Evolutionary conservation across 1,140 invertebrate species (phyloP), one percentile per base, ranked within the genome.

Genomic region (Meloidogyne hapla): DNA sequence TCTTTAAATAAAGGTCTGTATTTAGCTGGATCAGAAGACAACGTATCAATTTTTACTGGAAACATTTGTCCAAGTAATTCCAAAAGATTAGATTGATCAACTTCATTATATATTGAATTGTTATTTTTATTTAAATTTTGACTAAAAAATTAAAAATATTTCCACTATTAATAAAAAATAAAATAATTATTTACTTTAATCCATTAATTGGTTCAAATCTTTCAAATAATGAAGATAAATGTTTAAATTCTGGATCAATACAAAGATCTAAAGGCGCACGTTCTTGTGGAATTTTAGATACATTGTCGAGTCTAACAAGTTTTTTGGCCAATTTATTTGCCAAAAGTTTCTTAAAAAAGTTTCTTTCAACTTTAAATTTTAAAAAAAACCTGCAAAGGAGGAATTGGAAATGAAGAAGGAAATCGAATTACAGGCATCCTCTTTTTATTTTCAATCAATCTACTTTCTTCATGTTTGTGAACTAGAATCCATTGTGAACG

Each of bases 381-480:
- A 42, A 66, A 18, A 26, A 33, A 45, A 77, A 87, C 84, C 71
- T 86, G 83, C 33, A 86, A 76, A 9, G 85, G 85, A 13, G 85
- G 85, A 10, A 86, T 18, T 8, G 85, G 85, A 61, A 87, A 84
- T 8, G 76, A 75, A 61, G 80, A 69, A 18, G 86, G 84, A 42
- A 86, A 33, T 18, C 69, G 67, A 18, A 84, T 48, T 18, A 65
- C 15, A 23, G 79, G 4, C 78, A 87, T 82, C n/a, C 63, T 67
- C 13, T 74, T 73, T 23, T 72, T 66, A 42, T 77, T 77, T 67
- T 81, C 40, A 38, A 77, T 68, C 23, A 81, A 84, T 28, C 76
- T 69, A 42, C 67, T 71, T 71, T 86, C 85, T 71, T 86, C 86
- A 62, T 86, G 82, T 74, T 83, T 87, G 65, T 87, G 84, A 28